Evolutionary conservation across 2,888 invertebrate species (phyloP), one percentile per base, ranked within the genome.

Genomic region (Dicyrtoma fusca): DNA sequence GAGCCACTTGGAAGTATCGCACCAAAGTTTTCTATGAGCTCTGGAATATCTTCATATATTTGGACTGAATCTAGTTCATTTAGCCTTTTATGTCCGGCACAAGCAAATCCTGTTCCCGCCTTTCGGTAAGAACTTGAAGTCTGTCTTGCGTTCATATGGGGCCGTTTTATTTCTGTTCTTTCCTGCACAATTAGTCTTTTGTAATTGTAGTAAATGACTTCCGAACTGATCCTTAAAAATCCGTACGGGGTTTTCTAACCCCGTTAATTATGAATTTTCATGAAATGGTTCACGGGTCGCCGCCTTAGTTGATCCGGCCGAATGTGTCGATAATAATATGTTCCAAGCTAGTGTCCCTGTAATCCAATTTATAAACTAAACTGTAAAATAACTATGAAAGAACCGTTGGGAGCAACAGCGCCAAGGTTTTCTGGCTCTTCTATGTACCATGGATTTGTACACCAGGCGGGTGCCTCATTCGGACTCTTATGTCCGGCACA

Each of bases 1-100:
- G 90, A 92, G 87, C 92, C 92, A 81, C 88, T 91, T 85, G 90
- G 90, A 85, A 89, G 89, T 83, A 89, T 90, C 76, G 87, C 88
- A 78, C 90, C 91, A 77, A 90, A 89, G 84, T 88, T 90, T 77
- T 87, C 88, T 4, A 83, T 74, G 44, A 49, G 45, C 26, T 69
- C 68, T 13, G 69, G 66, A 25, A 61, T 66, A 23, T 63, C 62
- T n/a, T 61, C 72, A 11, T 72, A 66, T 25, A 71, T 63, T 26
- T 71, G 65, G 65, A 26, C 64, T 1, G 34, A 57, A 14, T 63
- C 63, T 19, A 49, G 51, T 44, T 55, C 71, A 8, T 55, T 71
- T 59, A 51, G 57, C n/a, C 57, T 71, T 11, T 23, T 26, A 4
- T 71, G 71, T 42, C 19, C 55, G 26, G 71, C 71, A 55, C 71